A percentile compares a stretch with the other conserved stretches of the same genome.
Evolutionary conservation across 2,797 vertebrate species (phyloP).

Genomic region (Poecilia velifera): DNA sequence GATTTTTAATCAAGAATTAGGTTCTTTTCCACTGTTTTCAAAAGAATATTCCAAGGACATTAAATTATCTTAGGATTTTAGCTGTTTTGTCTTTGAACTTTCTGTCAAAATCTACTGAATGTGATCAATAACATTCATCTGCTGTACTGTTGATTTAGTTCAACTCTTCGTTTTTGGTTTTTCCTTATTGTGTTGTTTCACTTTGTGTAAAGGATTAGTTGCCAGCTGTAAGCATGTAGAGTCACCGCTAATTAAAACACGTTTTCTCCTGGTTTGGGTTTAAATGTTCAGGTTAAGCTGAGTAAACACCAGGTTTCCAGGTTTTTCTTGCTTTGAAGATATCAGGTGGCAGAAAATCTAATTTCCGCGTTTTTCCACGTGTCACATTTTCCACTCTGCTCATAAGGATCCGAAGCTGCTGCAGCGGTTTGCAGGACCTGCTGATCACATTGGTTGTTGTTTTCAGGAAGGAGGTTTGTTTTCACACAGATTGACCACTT

Average conservation of each 20-base stretch:
- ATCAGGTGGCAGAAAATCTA: background rate
- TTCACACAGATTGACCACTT: constrained; percentile 16
- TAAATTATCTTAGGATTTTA: background rate
- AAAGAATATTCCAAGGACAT: background rate
- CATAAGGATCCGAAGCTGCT: background rate
- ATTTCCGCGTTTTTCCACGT: background rate
- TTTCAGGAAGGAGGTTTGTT: constrained; percentile 26
- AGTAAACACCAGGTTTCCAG: background rate
- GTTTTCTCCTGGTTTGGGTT: background rate
- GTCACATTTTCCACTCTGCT: background rate
- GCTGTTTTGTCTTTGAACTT: background rate
- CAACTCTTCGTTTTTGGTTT: background rate
- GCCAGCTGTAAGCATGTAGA: background rate
- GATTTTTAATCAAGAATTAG: background rate
- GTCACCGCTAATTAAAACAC: background rate
- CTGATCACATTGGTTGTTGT: constrained; percentile 25
- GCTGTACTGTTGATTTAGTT: background rate
- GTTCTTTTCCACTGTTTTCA: background rate
- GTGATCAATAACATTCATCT: background rate
- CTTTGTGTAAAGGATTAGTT: background rate
- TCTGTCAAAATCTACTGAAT: background rate
- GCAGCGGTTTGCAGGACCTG: constrained; percentile 5
- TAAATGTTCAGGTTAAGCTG: background rate
- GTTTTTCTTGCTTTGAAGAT: background rate
- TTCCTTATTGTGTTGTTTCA: background rate